Base-by-base conservation (phyloP, 2,113 vertebrate genomes). In the Halcyon senegalensis region DNA sequence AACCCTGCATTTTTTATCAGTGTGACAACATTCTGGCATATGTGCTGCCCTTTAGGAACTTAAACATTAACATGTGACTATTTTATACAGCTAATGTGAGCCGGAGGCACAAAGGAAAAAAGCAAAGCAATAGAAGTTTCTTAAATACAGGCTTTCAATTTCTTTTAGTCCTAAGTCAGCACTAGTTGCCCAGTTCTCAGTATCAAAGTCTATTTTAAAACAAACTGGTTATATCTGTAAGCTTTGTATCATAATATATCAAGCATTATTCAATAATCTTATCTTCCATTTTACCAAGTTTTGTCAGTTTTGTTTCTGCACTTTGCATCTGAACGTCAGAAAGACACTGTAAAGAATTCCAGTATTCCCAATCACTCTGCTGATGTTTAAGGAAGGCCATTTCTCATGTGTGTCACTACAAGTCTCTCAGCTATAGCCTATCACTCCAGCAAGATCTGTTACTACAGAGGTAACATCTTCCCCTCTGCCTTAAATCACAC, bases 71-170 rank as follows among this genome's bases (percentile, higher is more conserved):
- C 28, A 4, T 66, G 25, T 83, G 87, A 53, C 69, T 97, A 60
- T 75, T 96, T 95, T 93, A 94, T 95, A 97, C 67, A 93, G 86
- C 86, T 95, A 95, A 97, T 76, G 33, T 75, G 81, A 93, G 87
- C 84, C 82, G 50, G 62, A 95, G 69, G 79, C 76, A 86, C 63
- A 80, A 68, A 86, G 50, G 75, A 87, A 96, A 96, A 96, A 94
- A 20, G 75, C 46, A 76, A 95, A 97, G 94, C 86, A 93, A 90
- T 21, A 91, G n/a, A 95, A 90, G 25, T 90, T 93, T 96, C 93
- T 96, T 93, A 95, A 97, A 90, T 41, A 95, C 1, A 95, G 80
- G 48, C 43, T 95, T 97, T 97, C 72, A 59, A 79, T 94, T 97
- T 96, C 75, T 94, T 93, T 88, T 79, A 96, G 46, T 68, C 68